These are phyloP conservation scores for Tiliacea citrago DNA, from an alignment of 2,888 invertebrate genomes.

Conservation along the genomic window DNA sequence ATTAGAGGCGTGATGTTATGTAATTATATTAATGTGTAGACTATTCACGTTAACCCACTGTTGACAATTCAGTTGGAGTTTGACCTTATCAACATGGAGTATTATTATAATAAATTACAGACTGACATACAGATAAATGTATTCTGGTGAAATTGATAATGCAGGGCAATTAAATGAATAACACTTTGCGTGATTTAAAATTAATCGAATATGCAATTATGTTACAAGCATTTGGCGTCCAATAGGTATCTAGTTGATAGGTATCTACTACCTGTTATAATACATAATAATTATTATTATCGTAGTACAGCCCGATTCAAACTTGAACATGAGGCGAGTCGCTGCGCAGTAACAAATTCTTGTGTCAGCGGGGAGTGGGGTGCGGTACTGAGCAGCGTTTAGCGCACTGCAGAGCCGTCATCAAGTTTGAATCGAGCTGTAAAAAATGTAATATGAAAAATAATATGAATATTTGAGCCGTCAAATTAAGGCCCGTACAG, in stretches of 20 bases:
- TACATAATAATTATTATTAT: too few relatives aligned
- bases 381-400: too few relatives aligned
- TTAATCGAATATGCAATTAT: background rate
- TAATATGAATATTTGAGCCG: background rate
- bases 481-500: too few relatives aligned
- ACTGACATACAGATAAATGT: constrained; percentile 34
- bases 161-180: constrained; percentile 20
- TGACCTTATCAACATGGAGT: constrained; percentile 39
- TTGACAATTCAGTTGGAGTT: constrained; percentile 20
- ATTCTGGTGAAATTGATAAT: constrained; percentile 49
- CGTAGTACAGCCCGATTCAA: too few relatives aligned
- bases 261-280: background rate
- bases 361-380: too few relatives aligned
- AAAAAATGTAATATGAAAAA: background rate
- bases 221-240: constrained; percentile 1
- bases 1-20: too few relatives aligned
- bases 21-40: too few relatives aligned
- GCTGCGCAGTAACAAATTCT: too few relatives aligned
- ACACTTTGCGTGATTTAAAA: constrained; percentile 27
- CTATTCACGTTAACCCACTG: constrained; percentile 7
- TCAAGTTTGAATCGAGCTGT: too few relatives aligned
- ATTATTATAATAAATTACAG: constrained; percentile 55
- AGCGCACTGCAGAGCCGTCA: too few relatives aligned
- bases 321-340: too few relatives aligned
- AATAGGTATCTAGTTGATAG: background rate